Evolutionary conservation across 1,140 invertebrate species (phyloP), one percentile per base, ranked within the genome.

Genomic region (Coenobita brevimanus): DNA sequence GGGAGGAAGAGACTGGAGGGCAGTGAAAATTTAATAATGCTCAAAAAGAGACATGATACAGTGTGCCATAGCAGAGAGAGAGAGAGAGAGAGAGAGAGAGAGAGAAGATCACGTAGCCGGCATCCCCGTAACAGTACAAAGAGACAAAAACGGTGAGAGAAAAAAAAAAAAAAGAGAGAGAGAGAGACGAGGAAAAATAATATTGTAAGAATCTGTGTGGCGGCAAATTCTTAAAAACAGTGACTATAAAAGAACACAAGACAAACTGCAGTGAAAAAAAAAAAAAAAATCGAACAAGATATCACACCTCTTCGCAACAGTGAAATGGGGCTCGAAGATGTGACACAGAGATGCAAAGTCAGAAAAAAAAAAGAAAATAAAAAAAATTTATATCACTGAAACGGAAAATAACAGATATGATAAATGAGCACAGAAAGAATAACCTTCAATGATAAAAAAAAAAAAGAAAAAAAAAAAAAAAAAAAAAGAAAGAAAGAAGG

Each of bases 91-190:
- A n/a, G n/a, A 57, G n/a, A 57, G n/a, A 57, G n/a, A 10, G 54
- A 57, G n/a, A 57, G n/a, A 57, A 57, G n/a, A 13, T 13, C 13
- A 10, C 13, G n/a, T 10, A n/a, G 54, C 13, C 13, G 54, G 54
- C 13, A 57, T 13, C 13, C 54, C 10, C 10, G n/a, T 13, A 57
- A 57, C 13, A 57, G n/a, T 13, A 57, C 54, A 57, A 57, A 57
- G n/a, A 57, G n/a, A 57, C 10, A 57, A 57, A 13, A 57, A n/a
- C 10, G n/a, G 13, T 13, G n/a, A 57, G n/a, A 57, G 54, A 57
- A 57, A n/a, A 57, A n/a, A 57, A 57, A 57, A 57, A 57, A n/a
- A 57, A 57, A 57, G n/a, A 57, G 54, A 57, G n/a, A 57, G 54
- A n/a, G n/a, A 57, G n/a, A 57, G 13, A 57, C 13, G 13, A 10